Percentiles rank a stretch among this genome's conserved stretches.
Evolutionary conservation across 1,140 invertebrate species (phyloP).

Genomic region (Acyrthosiphon pisum): DNA sequence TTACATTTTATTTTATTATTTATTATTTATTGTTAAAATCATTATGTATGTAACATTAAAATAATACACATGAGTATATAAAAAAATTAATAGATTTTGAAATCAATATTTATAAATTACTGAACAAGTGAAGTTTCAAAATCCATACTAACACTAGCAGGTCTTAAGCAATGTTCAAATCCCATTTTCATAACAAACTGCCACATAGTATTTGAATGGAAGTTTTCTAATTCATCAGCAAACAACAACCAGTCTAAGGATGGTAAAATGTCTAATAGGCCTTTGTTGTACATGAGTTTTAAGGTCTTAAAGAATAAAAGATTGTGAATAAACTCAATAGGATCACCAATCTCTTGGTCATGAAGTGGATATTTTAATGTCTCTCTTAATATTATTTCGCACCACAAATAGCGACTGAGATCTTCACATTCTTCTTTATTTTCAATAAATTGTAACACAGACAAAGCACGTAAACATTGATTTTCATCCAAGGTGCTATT

Average conservation of each 20-base stretch:
- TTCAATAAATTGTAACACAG: slow-evolving; percentile 30
- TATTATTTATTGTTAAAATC: neutral
- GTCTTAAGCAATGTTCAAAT: slow-evolving; percentile 46
- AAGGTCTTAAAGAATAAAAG: slow-evolving; percentile 41
- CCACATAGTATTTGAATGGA: slow-evolving; percentile 45
- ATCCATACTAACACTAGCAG: neutral
- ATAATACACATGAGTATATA: neutral
- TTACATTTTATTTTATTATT: neutral
- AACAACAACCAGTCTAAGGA: slow-evolving; percentile 38
- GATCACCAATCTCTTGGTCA: slow-evolving; percentile 37
- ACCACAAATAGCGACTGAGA: slow-evolving; percentile 26
- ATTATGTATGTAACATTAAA: neutral
- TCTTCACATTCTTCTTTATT: neutral
- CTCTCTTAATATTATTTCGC: slow-evolving; percentile 38
- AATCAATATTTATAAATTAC: neutral
- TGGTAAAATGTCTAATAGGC: slow-evolving; percentile 24
- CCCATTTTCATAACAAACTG: slow-evolving; percentile 54
- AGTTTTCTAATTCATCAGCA: slow-evolving; percentile 26
- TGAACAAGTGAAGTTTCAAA: slow-evolving; percentile 12
- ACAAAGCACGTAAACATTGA: slow-evolving; percentile 49
- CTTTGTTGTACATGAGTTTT: neutral
- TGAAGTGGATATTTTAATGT: slow-evolving; percentile 37
- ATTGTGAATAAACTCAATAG: neutral
- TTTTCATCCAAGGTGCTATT: slow-evolving; percentile 30
- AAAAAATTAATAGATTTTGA: neutral